These are phyloP conservation scores for Leptinotarsa texana DNA, from an alignment of 1,140 invertebrate species.

Conservation along the genomic window DNA sequence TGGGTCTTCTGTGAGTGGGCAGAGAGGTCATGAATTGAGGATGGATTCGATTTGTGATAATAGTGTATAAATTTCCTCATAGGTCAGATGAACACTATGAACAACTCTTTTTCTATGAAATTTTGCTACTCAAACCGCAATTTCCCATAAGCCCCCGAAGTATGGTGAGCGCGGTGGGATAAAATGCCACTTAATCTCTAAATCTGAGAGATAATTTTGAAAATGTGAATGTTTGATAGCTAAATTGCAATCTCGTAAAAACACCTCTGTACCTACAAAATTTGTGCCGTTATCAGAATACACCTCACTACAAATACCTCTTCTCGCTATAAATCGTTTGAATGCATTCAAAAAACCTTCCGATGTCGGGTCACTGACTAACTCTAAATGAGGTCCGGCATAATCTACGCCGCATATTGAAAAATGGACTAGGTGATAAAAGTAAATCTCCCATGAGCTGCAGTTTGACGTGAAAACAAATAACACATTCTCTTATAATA, in stretches of 20 bases:
- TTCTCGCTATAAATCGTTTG: constrained; percentile 43
- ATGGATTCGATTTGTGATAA: constrained; percentile 26
- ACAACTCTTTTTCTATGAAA: constrained; percentile 13
- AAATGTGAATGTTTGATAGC: not conserved
- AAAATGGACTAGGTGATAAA: constrained; percentile 39
- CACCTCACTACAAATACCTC: constrained; percentile 37
- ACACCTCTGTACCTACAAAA: constrained; percentile 37
- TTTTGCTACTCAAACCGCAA: not conserved
- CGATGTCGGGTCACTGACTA: constrained; percentile 40
- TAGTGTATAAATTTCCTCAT: constrained; percentile 19
- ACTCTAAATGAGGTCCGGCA: constrained; percentile 52
- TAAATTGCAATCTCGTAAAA: not conserved
- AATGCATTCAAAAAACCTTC: constrained; percentile 48
- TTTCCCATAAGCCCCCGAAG: constrained; percentile 8
- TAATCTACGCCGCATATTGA: constrained; percentile 31
- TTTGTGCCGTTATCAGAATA: constrained; percentile 46
- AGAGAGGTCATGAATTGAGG: constrained; percentile 40
- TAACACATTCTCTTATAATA: constrained; percentile 29
- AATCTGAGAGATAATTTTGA: not conserved
- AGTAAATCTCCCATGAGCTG: constrained; percentile 49
- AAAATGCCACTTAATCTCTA: constrained; percentile 9
- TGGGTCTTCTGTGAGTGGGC: constrained; percentile 34
- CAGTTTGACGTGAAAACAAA: constrained; percentile 39
- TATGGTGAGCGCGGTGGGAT: constrained; percentile 16
- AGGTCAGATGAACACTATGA: not conserved